These are phyloP conservation scores for Nanorana parkeri DNA, from an alignment of 2,113 vertebrate species.

Conservation along the genomic window DNA sequence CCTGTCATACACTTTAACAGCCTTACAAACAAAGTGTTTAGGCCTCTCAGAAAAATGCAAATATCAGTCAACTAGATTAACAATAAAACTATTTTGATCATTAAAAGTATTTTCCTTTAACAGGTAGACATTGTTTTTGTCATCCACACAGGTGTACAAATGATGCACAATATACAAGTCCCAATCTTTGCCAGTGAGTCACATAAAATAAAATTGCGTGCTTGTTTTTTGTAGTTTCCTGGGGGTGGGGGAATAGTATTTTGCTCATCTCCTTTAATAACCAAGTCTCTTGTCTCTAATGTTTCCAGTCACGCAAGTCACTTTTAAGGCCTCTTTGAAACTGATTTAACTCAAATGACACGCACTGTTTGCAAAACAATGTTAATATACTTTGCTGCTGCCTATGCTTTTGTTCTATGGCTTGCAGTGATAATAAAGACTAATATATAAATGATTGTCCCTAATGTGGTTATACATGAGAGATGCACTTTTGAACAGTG, in stretches of 20 bases:
- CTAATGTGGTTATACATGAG: slow-evolving; percentile 28
- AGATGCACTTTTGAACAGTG: slow-evolving; percentile 64
- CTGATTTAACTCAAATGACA: slow-evolving; percentile 27
- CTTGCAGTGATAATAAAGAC: slow-evolving; percentile 17
- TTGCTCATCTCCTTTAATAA: slow-evolving; percentile 32
- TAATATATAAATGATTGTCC: slow-evolving; percentile 12
- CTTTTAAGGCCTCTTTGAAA: slow-evolving; percentile 30
- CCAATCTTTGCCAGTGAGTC: not conserved
- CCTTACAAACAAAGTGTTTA: too few relatives aligned
- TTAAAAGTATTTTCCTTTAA: too few relatives aligned
- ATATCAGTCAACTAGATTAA: too few relatives aligned
- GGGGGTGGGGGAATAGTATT: not conserved
- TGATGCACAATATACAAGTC: not conserved
- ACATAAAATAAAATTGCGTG: not conserved
- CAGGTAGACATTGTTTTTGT: not conserved
- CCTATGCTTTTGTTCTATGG: slow-evolving; percentile 1
- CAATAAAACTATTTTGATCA: too few relatives aligned
- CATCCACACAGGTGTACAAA: not conserved
- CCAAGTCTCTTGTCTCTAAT: slow-evolving; percentile 14
- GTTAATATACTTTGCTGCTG: slow-evolving; percentile 26
- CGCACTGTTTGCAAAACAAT: slow-evolving; percentile 3
- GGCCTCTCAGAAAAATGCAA: too few relatives aligned
- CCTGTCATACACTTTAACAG: too few relatives aligned
- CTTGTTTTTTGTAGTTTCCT: not conserved
- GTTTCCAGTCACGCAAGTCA: slow-evolving; percentile 37